These are phyloP conservation scores for Rhynchonycteris naso DNA, from an alignment of 2,797 vertebrate species.

Conservation along the genomic window DNA sequence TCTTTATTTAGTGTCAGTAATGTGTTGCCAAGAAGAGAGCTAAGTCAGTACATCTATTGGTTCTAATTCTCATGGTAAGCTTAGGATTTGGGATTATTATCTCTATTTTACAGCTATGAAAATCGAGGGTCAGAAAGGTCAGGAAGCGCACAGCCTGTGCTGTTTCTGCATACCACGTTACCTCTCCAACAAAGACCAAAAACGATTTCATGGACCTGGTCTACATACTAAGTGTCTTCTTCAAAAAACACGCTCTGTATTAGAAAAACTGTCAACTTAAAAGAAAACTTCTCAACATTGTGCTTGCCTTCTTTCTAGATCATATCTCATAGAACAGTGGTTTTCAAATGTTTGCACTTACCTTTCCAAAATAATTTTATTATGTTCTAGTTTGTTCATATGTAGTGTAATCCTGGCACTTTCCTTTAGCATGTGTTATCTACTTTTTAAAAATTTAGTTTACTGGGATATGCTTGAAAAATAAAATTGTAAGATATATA, in stretches of 20 bases:
- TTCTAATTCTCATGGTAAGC: neutral
- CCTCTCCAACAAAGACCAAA: neutral
- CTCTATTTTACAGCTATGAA: neutral
- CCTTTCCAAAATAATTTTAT: constrained; percentile 15
- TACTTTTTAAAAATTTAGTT: neutral
- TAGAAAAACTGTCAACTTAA: constrained; percentile 5
- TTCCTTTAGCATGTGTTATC: neutral
- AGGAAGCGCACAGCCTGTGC: constrained; percentile 28
- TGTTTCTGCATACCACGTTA: neutral
- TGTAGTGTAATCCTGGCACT: neutral
- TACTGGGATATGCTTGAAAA: neutral
- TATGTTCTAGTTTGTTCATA: neutral
- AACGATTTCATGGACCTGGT: neutral
- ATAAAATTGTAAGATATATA: neutral
- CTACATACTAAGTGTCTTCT: neutral
- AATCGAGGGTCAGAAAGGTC: neutral
- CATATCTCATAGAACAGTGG: neutral
- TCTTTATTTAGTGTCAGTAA: neutral
- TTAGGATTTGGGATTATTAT: neutral
- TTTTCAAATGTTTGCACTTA: constrained; percentile 41
- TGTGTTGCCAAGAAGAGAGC: constrained; percentile 1
- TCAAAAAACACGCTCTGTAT: neutral
- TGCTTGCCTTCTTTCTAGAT: constrained; percentile 10
- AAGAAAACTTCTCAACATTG: constrained; percentile 16
- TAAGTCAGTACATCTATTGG: neutral